phyloP scores from a whole-genome alignment of 1,140 invertebrate species.

The Anastatus disparis region DNA sequence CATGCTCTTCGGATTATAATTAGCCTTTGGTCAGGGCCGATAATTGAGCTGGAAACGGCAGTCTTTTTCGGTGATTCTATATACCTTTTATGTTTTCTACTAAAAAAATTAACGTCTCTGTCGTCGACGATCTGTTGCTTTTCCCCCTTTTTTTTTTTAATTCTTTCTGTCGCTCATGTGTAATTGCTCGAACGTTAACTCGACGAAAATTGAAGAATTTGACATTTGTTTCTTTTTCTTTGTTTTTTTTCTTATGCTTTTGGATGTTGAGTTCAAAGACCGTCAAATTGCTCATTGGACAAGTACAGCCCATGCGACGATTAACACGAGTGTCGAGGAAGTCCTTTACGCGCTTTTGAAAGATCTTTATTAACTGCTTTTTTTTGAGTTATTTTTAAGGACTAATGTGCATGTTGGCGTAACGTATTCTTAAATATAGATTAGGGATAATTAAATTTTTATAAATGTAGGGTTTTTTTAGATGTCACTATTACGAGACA shows the following conservation, averaged over 20 bases:
- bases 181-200: slow-evolving; percentile 22
- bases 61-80: slow-evolving; percentile 18
- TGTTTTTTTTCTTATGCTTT: background rate
- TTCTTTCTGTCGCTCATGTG: too few species aligned
- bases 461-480: background rate
- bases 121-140: slow-evolving; percentile 2
- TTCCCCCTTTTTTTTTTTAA: too few species aligned
- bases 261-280: slow-evolving; percentile 34
- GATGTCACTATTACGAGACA: slow-evolving; percentile 18
- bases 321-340: background rate
- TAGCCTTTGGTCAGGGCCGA: slow-evolving; percentile 10
- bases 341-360: background rate
- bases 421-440: slow-evolving; percentile 14
- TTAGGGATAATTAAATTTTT: slow-evolving; percentile 17
- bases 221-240: background rate
- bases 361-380: slow-evolving; percentile 36
- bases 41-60: slow-evolving; percentile 22
- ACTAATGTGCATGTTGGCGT: background rate
- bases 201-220: slow-evolving; percentile 28
- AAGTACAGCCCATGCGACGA: background rate
- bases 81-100: too few species aligned
- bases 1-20: background rate
- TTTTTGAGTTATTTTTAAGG: background rate
- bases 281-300: slow-evolving; percentile 27
- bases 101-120: background rate